These are phyloP conservation scores for Erpetoichthys calabaricus DNA, from an alignment of 2,797 vertebrate genomes.

Conservation along the genomic window DNA sequence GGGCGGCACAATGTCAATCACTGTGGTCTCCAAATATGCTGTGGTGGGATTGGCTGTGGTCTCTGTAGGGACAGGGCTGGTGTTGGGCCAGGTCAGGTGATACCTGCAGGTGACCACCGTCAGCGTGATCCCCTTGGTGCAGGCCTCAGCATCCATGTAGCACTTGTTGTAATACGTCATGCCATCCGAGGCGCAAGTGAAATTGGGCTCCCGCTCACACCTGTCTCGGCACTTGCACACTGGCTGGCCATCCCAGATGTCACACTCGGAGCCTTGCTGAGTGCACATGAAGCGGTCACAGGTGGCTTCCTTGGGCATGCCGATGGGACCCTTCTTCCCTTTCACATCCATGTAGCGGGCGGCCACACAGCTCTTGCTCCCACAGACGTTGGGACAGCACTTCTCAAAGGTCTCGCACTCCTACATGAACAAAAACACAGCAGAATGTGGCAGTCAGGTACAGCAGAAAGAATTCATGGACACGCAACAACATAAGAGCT, in stretches of 20 bases:
- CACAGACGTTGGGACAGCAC: conserved; percentile 92
- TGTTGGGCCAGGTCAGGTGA: conserved; percentile 86
- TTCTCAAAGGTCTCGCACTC: conserved; percentile 94
- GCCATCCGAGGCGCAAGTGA: conserved; percentile 93
- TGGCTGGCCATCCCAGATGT: conserved; percentile 94
- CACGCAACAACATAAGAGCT: too few species aligned
- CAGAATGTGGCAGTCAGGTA: not conserved
- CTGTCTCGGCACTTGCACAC: conserved; percentile 93
- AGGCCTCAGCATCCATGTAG: conserved; percentile 97
- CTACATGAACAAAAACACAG: conserved; percentile 34
- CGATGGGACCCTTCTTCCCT: conserved; percentile 77
- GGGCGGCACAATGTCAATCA: conserved; percentile 59
- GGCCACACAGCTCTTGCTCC: conserved; percentile 86
- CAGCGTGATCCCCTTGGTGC: conserved; percentile 73
- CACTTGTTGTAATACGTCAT: conserved; percentile 98
- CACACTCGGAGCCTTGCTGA: conserved; percentile 92
- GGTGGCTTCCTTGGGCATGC: conserved; percentile 83
- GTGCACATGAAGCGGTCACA: conserved; percentile 93
- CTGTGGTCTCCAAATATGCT: conserved; percentile 51
- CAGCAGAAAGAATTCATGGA: too few species aligned
- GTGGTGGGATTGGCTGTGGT: conserved; percentile 77
- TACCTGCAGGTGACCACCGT: conserved; percentile 72
- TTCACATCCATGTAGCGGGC: conserved; percentile 83
- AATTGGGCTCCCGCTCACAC: conserved; percentile 90
- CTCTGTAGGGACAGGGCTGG: conserved; percentile 71